Evolutionary conservation across 2,888 invertebrate species (phyloP).

Genomic region (Xanthostigma xanthostigma): DNA sequence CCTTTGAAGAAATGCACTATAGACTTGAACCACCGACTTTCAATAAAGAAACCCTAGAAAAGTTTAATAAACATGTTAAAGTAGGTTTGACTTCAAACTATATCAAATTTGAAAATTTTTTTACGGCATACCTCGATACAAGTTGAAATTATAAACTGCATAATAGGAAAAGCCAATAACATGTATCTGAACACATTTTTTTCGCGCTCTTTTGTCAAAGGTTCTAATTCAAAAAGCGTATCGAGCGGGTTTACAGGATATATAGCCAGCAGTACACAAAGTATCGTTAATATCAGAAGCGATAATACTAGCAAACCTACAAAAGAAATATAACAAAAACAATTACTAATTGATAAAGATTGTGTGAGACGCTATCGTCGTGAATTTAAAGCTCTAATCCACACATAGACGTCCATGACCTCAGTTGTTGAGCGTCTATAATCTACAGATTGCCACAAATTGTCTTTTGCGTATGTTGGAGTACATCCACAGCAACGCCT

Average conservation of each 20-base stretch:
- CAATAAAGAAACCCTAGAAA: conserved; percentile 19
- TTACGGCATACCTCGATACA: conserved; percentile 40
- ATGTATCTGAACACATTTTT: conserved; percentile 35
- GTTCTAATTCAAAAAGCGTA: conserved; percentile 38
- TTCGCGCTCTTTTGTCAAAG: conserved; percentile 26
- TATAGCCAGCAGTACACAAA: conserved; percentile 41
- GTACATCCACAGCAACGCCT: too few relatives aligned
- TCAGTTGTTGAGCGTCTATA: too few relatives aligned
- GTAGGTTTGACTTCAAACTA: too few relatives aligned
- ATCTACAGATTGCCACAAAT: too few relatives aligned
- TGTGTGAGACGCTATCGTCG: too few relatives aligned
- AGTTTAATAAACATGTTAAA: background rate
- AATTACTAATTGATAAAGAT: background rate
- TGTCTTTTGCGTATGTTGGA: too few relatives aligned
- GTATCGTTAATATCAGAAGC: conserved; percentile 35
- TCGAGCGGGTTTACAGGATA: conserved; percentile 37
- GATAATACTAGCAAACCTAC: conserved; percentile 44
- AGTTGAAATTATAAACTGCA: conserved; percentile 40
- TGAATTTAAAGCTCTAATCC: too few relatives aligned
- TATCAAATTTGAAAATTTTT: background rate
- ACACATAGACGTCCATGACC: too few relatives aligned
- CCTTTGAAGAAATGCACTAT: conserved; percentile 20
- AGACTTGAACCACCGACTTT: conserved; percentile 22
- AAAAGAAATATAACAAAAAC: conserved; percentile 15
- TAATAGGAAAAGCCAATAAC: conserved; percentile 38